Evolutionary conservation across 2,797 vertebrate species (phyloP).

Genomic region (Acipenser oxyrinchus): DNA sequence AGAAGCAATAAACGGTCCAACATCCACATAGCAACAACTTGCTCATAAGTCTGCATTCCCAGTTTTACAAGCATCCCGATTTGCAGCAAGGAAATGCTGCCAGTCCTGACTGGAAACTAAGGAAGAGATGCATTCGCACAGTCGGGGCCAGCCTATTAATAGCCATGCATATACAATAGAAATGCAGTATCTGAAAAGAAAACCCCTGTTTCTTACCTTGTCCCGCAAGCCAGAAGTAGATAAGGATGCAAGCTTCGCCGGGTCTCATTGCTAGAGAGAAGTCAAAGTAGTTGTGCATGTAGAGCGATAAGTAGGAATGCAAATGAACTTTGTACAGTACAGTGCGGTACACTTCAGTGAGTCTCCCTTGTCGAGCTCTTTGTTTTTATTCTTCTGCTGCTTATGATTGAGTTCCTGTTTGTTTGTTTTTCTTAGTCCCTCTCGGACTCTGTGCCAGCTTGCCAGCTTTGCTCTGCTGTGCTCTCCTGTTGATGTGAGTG

Average conservation of each 20-base stretch:
- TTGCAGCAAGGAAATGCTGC: too few relatives aligned
- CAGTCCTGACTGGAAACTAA: too few relatives aligned
- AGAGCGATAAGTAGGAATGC: constrained; percentile 39
- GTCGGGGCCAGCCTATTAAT: too few relatives aligned
- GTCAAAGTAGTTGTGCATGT: constrained; percentile 15
- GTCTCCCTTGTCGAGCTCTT: constrained; percentile 42
- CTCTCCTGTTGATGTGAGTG: constrained; percentile 47
- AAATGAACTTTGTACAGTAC: constrained; percentile 17
- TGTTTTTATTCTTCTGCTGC: background rate
- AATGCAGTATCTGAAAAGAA: background rate
- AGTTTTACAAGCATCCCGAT: too few relatives aligned
- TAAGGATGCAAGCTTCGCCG: constrained; percentile 33
- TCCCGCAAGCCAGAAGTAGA: constrained; percentile 52
- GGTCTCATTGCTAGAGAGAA: constrained; percentile 47
- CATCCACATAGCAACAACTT: too few relatives aligned
- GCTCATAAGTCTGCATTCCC: too few relatives aligned
- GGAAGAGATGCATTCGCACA: too few relatives aligned
- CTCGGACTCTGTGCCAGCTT: constrained; percentile 28
- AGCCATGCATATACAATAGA: too few relatives aligned
- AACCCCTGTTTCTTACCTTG: constrained; percentile 49
- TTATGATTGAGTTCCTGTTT: constrained; percentile 16
- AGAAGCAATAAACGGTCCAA: too few relatives aligned
- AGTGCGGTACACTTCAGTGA: constrained; percentile 30
- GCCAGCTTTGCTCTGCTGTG: constrained; percentile 33
- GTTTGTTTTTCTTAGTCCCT: constrained; percentile 32